phyloP scores from a whole-genome alignment of 1,140 invertebrate species.

The Propsilocerus akamusi region DNA sequence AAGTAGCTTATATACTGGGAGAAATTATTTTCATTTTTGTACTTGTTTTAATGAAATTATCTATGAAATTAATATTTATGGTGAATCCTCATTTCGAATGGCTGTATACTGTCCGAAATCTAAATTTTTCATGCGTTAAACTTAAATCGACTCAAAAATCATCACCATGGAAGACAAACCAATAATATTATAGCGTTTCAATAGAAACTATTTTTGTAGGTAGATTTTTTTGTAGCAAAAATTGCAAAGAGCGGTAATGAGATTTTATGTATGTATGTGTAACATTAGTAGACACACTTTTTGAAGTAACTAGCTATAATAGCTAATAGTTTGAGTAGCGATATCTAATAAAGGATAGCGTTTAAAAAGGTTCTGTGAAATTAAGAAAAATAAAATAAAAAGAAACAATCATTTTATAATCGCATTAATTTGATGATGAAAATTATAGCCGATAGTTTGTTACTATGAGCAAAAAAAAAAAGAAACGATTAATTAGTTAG shows the following conservation, averaged over 20 bases:
- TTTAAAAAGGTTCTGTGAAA: not conserved
- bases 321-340: not conserved
- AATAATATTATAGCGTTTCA: not conserved
- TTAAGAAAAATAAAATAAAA: not conserved
- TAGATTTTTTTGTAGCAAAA: not conserved
- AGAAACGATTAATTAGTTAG: too few species aligned
- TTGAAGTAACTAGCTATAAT: not conserved
- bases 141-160: not conserved
- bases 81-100: too few species aligned
- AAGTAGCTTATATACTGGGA: too few species aligned
- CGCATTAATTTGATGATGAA: not conserved
- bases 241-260: too few species aligned
- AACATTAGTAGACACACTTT: too few species aligned
- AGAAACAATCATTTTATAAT: not conserved
- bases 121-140: not conserved
- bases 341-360: not conserved
- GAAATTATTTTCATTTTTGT: not conserved
- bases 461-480: too few species aligned
- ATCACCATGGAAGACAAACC: not conserved
- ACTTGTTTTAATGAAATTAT: not conserved
- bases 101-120: not conserved
- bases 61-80: not conserved
- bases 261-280: too few species aligned
- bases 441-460: too few species aligned
- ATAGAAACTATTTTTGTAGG: conserved; percentile 1